Evolutionary conservation across 2,113 vertebrate genomes (phyloP).

Genomic region (Clarias macrocephalus): DNA sequence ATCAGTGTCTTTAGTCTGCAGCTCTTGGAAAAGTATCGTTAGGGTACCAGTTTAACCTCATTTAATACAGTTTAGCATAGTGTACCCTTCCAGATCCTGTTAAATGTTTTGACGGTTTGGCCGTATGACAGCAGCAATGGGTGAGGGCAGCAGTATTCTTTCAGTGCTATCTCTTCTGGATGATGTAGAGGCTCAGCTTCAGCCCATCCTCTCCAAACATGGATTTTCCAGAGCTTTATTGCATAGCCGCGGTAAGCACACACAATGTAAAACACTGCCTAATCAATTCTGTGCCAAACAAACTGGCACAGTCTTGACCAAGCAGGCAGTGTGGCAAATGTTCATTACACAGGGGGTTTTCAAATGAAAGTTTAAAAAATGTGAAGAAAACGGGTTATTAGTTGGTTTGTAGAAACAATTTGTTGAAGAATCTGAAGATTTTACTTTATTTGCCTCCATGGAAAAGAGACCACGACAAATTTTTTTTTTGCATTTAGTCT

Average conservation of each 20-base stretch:
- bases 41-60: neutral
- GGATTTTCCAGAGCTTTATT: slow-evolving; percentile 75
- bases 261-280: slow-evolving; percentile 74
- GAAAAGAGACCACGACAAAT: neutral
- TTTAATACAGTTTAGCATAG: no score
- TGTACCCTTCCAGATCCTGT: neutral
- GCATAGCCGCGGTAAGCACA: slow-evolving; percentile 47
- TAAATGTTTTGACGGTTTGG: neutral
- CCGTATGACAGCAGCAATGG: slow-evolving; percentile 44
- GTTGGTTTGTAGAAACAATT: neutral
- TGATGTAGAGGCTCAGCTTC: slow-evolving; percentile 67
- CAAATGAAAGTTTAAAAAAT: neutral
- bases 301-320: slow-evolving; percentile 58
- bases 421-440: neutral
- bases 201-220: slow-evolving; percentile 58
- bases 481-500: neutral
- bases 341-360: neutral
- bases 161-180: slow-evolving; percentile 66
- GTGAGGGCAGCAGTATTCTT: slow-evolving; percentile 74
- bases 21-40: neutral
- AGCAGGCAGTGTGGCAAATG: slow-evolving; percentile 48
- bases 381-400: neutral
- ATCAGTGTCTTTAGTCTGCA: neutral
- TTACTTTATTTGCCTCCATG: neutral
- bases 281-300: slow-evolving; percentile 71